Percentiles rank a stretch among this genome's conserved stretches.
These are phyloP conservation scores for Podilymbus podiceps DNA, from an alignment of 2,113 vertebrate genomes.

Conservation along the genomic window DNA sequence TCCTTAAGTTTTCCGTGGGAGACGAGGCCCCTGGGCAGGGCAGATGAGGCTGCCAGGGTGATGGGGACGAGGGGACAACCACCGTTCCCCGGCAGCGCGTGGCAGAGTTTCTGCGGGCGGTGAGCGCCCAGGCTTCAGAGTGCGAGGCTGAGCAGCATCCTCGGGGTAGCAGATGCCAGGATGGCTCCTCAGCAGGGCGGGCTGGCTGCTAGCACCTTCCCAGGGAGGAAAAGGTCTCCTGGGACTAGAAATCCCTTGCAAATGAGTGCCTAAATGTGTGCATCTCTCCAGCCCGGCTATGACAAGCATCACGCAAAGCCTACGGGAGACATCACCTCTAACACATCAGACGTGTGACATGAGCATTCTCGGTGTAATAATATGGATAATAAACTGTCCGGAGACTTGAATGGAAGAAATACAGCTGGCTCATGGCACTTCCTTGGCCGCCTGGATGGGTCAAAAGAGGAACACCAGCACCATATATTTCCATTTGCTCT, in stretches of 20 bases:
- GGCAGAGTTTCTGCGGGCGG: neutral
- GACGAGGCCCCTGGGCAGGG: neutral
- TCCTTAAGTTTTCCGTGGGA: neutral
- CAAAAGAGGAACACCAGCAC: neutral
- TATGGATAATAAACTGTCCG: neutral
- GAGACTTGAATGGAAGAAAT: neutral
- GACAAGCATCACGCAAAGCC: neutral
- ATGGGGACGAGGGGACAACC: neutral
- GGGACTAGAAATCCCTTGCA: neutral
- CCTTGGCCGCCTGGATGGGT: neutral
- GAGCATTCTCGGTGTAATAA: neutral
- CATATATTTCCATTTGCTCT: neutral
- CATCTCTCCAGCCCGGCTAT: neutral
- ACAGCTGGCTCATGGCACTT: neutral
- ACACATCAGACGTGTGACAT: accelerated
- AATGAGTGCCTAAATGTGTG: neutral
- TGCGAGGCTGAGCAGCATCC: neutral
- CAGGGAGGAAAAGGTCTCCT: neutral
- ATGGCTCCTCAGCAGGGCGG: neutral
- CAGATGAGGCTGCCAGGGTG: neutral
- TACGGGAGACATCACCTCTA: neutral
- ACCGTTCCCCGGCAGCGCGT: accelerated
- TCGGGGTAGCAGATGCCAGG: neutral
- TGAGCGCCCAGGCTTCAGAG: neutral
- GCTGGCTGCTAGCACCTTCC: neutral